These are phyloP conservation scores for Drosophila neocordata DNA, from an alignment of 1,140 invertebrate species.

Conservation along the genomic window DNA sequence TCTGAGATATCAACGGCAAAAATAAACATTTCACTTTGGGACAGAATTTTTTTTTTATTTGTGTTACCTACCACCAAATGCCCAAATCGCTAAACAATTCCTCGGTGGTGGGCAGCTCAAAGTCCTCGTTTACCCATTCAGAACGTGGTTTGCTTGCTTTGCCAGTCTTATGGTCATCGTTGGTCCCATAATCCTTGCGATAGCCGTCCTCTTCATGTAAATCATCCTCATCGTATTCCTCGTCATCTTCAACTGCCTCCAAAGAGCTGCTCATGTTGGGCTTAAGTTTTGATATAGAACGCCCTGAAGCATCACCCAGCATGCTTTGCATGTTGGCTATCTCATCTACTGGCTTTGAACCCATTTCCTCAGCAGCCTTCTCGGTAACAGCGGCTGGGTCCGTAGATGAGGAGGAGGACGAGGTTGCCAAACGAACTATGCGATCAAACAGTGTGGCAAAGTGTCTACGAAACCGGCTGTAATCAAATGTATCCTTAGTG, in stretches of 20 bases:
- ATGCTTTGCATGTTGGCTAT: conserved; percentile 60
- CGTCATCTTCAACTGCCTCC: conserved; percentile 76
- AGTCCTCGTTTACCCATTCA: conserved; percentile 77
- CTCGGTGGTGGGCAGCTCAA: conserved; percentile 75
- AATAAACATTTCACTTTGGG: conserved; percentile 1
- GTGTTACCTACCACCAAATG: conserved; percentile 73
- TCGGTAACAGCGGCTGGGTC: conserved; percentile 8
- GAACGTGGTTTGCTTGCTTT: conserved; percentile 39
- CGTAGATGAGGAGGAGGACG: conserved; percentile 11
- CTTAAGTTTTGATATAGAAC: conserved; percentile 15
- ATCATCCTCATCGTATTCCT: conserved; percentile 77
- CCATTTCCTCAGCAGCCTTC: neutral
- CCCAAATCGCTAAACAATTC: conserved; percentile 78
- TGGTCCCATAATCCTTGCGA: conserved; percentile 65
- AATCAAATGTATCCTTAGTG: conserved; percentile 66
- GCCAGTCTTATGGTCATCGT: neutral
- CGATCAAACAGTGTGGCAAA: conserved; percentile 73
- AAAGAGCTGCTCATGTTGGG: conserved; percentile 53
- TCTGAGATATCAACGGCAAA: neutral
- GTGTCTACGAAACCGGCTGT: conserved; percentile 68
- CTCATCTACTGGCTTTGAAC: conserved; percentile 37
- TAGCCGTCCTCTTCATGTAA: conserved; percentile 70
- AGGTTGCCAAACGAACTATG: conserved; percentile 68
- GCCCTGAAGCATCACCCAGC: conserved; percentile 38
- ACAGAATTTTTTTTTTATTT: neutral